phyloP scores from a whole-genome alignment of 2,113 vertebrate species.

The Struthidea cinerea region DNA sequence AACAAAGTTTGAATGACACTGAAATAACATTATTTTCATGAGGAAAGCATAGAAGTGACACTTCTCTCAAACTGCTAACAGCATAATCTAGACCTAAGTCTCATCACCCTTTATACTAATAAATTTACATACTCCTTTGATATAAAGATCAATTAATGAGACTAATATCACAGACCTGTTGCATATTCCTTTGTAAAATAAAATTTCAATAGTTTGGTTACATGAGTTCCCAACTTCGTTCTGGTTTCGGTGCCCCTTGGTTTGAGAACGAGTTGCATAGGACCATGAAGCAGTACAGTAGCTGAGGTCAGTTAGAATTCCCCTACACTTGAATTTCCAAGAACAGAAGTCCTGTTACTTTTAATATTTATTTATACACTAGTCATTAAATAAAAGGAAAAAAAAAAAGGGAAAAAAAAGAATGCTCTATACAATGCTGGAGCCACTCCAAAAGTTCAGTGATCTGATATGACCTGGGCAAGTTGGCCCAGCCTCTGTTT shows the following conservation, averaged over 20 bases:
- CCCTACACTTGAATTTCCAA: not conserved
- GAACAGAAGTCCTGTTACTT: conserved; percentile 13
- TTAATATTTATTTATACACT: not conserved
- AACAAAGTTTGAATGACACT: not conserved
- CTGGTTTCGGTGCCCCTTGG: fast-evolving
- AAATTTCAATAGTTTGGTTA: not conserved
- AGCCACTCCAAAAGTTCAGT: conserved; percentile 2
- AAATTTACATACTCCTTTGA: not conserved
- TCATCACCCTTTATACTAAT: not conserved
- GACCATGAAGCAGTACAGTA: not conserved
- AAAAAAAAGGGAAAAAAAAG: not conserved
- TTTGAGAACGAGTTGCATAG: not conserved
- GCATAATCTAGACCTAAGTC: not conserved
- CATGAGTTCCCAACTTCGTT: not conserved
- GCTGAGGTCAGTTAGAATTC: not conserved
- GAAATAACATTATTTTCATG: not conserved
- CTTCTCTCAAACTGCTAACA: not conserved
- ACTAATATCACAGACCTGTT: not conserved
- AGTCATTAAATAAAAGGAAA: not conserved
- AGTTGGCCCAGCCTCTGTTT: not conserved
- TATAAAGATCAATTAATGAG: not conserved
- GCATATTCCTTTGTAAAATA: not conserved
- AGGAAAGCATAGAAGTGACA: not conserved
- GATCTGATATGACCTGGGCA: not conserved
- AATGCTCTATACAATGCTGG: conserved; percentile 30